Conservation (phyloP, 2,113 vertebrate species). For the Heliornis fulica region DNA sequence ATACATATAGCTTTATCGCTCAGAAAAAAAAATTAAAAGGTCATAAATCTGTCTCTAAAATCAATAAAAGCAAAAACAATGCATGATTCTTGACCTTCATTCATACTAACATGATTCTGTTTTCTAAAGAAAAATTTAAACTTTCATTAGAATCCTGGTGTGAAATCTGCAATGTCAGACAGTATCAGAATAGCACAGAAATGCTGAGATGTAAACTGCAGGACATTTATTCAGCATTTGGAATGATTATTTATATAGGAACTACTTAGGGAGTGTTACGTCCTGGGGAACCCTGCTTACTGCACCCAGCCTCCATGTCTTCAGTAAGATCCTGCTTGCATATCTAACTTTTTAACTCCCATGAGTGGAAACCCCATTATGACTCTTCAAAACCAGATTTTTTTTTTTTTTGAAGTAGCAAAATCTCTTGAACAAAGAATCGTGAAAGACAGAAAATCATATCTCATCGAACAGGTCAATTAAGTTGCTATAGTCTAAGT, state of each 20-base stretch:
- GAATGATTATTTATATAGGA: neutral
- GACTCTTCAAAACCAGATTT: neutral
- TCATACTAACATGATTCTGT: neutral
- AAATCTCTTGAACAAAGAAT: neutral
- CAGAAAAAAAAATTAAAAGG: neutral
- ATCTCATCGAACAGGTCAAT: neutral
- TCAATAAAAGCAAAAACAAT: conserved; percentile 25
- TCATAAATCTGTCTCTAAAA: conserved; percentile 23
- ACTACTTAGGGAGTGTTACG: neutral
- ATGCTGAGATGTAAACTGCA: neutral
- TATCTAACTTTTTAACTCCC: neutral
- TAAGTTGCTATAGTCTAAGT: neutral
- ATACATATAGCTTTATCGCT: neutral
- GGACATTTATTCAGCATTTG: neutral
- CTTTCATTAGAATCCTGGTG: neutral
- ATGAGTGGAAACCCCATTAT: neutral
- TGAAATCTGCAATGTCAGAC: neutral
- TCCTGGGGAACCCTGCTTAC: neutral
- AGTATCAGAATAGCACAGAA: neutral
- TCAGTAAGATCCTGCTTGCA: neutral
- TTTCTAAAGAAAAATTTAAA: neutral
- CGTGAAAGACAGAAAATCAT: neutral
- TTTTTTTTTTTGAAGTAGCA: neutral
- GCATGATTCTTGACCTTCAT: neutral
- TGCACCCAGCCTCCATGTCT: neutral